Conservation (phyloP, 2,888 invertebrate genomes). For the Netelia inedita region DNA sequence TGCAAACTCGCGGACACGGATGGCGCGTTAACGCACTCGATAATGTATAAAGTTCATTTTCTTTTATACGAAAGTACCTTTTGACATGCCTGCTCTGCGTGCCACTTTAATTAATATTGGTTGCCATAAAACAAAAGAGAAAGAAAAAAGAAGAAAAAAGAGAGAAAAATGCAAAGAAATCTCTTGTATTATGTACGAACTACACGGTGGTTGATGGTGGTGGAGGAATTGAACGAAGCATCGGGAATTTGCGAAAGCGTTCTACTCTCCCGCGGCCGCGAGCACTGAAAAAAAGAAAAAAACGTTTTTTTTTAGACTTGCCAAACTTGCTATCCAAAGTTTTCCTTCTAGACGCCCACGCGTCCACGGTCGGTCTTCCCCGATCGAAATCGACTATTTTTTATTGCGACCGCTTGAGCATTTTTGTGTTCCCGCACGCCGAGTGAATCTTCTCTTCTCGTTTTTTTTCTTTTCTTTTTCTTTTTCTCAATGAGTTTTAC, state of each 20-base stretch:
- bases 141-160: neutral
- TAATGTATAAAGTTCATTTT: conserved; percentile 1
- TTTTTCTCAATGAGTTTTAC: neutral
- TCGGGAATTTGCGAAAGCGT: conserved; percentile 55
- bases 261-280: conserved; percentile 23
- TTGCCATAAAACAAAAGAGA: conserved; percentile 41
- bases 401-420: conserved; percentile 24
- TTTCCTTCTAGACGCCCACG: conserved; percentile 37
- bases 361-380: neutral
- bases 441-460: conserved; percentile 3
- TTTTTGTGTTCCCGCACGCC: conserved; percentile 23
- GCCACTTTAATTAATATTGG: conserved; percentile 55
- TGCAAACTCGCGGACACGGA: too few relatives aligned
- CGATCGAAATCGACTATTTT: conserved; percentile 8
- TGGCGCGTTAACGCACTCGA: neutral
- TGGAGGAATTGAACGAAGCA: conserved; percentile 66
- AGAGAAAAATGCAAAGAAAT: neutral
- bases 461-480: neutral
- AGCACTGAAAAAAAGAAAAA: neutral
- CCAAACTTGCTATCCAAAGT: conserved; percentile 61
- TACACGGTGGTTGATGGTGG: neutral
- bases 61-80: conserved; percentile 47
- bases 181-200: conserved; percentile 34
- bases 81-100: conserved; percentile 44
- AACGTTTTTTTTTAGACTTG: conserved; percentile 8